Evolutionary conservation across 2,888 invertebrate species (phyloP), one percentile per base, ranked within the genome.

Genomic region (Pilophorus perplexus): DNA sequence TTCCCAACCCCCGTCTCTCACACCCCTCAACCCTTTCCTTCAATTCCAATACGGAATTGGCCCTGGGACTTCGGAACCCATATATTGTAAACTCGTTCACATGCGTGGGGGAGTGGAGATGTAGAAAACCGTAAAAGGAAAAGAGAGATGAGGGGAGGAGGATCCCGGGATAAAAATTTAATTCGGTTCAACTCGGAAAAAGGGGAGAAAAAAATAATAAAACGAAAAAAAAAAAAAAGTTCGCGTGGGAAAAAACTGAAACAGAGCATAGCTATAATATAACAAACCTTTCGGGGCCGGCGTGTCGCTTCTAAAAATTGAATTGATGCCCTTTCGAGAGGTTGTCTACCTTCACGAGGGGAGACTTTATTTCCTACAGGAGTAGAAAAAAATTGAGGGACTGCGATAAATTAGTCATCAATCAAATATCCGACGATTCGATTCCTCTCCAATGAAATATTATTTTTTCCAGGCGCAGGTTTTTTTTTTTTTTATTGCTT

Each of bases 131-230:
- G 14, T 25, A 16, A 27, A 10, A 37, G 37, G 38, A 37, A 40
- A 18, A 20, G 40, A 14, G 54, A 16, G 25, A 37, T 27, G 38
- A 42, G 57, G 14, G 40, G 20, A 22, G 14, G 57, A 14, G 57
- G 40, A 20, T 12, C 12, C 25, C 44, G 18, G 62, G 67, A 67
- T 70, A 70, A 71, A 69, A 71, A 71, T 71, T 69, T 69, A 71
- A 71, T 71, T 70, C 69, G 22, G 50, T 52, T 44, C 42, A 55
- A 55, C 44, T 50, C n/a, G n/a, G 52, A 16, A 38, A 40, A 55
- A 42, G 46, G 46, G 28, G 28, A 16, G 27, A 23, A 23, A 62
- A 62, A 42, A 62, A 62, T 18, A 46, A 25, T 25, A 27, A 22
- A 42, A n/a, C 33, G 40, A 22, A 25, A 33, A 27, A 16, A 50